Evolutionary conservation across 1,140 invertebrate genomes (phyloP), one percentile per base, ranked within the genome.

Genomic region (Nasonia vitripennis): DNA sequence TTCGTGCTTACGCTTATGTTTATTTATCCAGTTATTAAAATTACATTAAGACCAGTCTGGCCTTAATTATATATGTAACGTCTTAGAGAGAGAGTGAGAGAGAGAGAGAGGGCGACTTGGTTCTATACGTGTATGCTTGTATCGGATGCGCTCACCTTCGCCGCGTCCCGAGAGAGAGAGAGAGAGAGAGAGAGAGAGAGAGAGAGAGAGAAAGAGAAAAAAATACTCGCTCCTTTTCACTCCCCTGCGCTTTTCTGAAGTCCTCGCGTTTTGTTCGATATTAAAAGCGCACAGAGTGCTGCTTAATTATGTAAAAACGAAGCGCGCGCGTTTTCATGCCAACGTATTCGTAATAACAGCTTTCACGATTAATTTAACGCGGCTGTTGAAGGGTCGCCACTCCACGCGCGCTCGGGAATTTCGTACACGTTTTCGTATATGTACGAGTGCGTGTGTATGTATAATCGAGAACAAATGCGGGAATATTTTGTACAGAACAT

Each of bases 11-110:
- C 87, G 91, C 91, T 93, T 93, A 93, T 92, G 91, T 92, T 93
- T 93, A 93, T 92, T 93, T 93, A 93, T 91, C 91, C 90, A 92
- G 91, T 93, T 92, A 92, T 93, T 93, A 93, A 92, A 93, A 92
- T 91, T 90, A 90, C 92, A 92, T 92, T 92, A 92, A 91, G 87
- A 87, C 62, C 48, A 87, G 86, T 87, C 87, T 48, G 86, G 51
- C 74, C 86, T 85, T 91, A 91, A 91, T 92, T 91, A 91, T 90
- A 91, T 34, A 68, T 37, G 71, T 31, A 73, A 23, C 68, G 45
- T 85, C 27, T 87, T 88, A 87, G 86, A 83, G 78, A 79, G 34
- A 37, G 34, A 37, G 34, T 6, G 34, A 37, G 34, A 37, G 34
- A 37, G 34, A 37, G 73, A 9, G 45, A 17, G 71, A 9, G 73